Conservation (phyloP, 2,113 vertebrate species). For the Gallinago media region DNA sequence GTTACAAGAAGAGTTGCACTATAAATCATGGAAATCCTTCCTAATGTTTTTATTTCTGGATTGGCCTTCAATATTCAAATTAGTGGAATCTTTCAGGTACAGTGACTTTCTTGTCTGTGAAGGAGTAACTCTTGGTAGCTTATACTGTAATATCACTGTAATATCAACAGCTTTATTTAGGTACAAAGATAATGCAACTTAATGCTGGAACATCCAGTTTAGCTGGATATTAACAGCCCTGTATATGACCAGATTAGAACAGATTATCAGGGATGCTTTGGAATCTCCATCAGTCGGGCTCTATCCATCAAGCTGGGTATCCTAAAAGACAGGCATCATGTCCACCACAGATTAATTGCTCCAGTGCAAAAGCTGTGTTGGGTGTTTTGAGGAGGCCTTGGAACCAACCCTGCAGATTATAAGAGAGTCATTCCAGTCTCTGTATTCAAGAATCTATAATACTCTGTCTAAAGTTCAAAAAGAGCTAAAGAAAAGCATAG, state of each 20-base stretch:
- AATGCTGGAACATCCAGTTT: not conserved
- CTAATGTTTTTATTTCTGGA: not conserved
- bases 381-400: not conserved
- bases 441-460: not conserved
- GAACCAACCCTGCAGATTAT: not conserved
- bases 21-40: not conserved
- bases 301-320: not conserved
- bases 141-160: not conserved
- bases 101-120: not conserved
- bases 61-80: not conserved
- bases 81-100: not conserved
- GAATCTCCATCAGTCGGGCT: not conserved
- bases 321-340: not conserved
- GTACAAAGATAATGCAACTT: not conserved
- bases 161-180: not conserved
- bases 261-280: not conserved
- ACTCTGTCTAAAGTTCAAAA: not conserved
- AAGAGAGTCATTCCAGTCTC: not conserved
- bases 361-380: not conserved
- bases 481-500: not conserved
- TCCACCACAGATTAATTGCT: fast-evolving
- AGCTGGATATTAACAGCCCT: not conserved
- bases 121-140: not conserved
- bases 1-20: not conserved
- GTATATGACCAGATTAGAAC: not conserved